Evolutionary conservation across 2,888 invertebrate species (phyloP), one percentile per base, ranked within the genome.

Genomic region (Periphyllus acericola): DNA sequence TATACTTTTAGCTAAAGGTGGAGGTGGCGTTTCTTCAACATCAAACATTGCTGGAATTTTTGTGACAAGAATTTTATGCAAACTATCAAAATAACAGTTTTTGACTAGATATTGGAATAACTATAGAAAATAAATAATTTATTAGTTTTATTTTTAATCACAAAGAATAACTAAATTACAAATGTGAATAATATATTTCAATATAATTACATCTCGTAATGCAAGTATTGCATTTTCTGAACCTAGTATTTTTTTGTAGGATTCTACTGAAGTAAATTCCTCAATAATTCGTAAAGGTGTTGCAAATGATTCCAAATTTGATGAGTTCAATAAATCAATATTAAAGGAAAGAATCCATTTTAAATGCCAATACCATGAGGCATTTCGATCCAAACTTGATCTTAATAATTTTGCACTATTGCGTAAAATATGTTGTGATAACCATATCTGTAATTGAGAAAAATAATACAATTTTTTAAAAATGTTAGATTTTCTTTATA

Each of bases 271-370:
- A 19, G 96, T 95, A 90, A 95, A 96, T 46, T 95, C 94, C 91
- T 96, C 96, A 90, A 97, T 92, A 92, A 96, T 95, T 90, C 96
- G 93, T 89, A 97, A 92, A 9, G 96, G 95, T 84, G 96, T 94
- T 36, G 96, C 95, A 89, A 95, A 92, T 6, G 94, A 93, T 89
- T 93, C 92, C 91, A 88, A 89, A 85, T 89, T 87, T 36, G 89
- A 81, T 19, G 89, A 66, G 40, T 87, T 89, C 17, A 90, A 89
- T 79, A 90, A 88, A 52, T 90, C 89, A 40, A 90, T 85, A 89
- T 90, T 90, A 32, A 91, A 86, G 55, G 89, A 89, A n/a, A 91
- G 89, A 60, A 91, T 83, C 32, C 90, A 90, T n/a, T 90, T 89
- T 14, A 93, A 92, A 91, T 93, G 92, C 90, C 91, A 91, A 89